A percentile compares a stretch with the other conserved stretches of the same genome.
phyloP scores from a whole-genome alignment of 2,797 vertebrate species.

The Manis crassicaudata region DNA sequence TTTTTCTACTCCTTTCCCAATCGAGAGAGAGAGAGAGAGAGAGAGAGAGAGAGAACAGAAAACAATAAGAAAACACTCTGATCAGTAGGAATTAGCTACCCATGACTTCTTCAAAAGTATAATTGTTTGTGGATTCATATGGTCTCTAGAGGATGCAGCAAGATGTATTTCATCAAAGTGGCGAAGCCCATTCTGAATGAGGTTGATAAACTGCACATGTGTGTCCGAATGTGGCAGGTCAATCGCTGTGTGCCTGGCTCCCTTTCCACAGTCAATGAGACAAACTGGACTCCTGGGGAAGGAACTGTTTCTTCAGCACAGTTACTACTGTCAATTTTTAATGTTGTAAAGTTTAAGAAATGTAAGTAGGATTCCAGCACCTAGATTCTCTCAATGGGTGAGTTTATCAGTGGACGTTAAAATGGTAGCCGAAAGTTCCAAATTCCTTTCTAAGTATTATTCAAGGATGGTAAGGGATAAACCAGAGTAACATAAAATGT shows the following conservation, averaged over 20 bases:
- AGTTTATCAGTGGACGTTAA: background rate
- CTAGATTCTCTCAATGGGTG: background rate
- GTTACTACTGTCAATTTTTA: background rate
- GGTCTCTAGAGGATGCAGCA: background rate
- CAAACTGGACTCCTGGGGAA: background rate
- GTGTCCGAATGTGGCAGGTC: slow-evolving; percentile 9
- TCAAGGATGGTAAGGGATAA: background rate
- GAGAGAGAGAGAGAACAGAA: background rate
- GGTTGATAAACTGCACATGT: background rate
- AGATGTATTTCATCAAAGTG: slow-evolving; percentile 47
- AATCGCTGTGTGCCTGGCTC: background rate
- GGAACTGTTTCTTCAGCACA: background rate
- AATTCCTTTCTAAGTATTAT: background rate
- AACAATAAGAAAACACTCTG: slow-evolving; percentile 3
- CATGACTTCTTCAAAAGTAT: background rate
- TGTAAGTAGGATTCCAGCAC: background rate
- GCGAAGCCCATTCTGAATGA: slow-evolving; percentile 53
- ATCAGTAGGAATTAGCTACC: background rate
- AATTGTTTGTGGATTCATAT: slow-evolving; percentile 1
- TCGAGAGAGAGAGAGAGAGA: fast-evolving
- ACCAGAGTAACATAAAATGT: background rate
- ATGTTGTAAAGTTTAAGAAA: slow-evolving; percentile 6
- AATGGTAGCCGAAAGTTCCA: background rate
- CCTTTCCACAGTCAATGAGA: background rate
- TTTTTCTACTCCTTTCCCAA: slow-evolving; percentile 5